Evolutionary conservation across 1,140 invertebrate species (phyloP).

Genomic region (Hylaeus volcanicus): DNA sequence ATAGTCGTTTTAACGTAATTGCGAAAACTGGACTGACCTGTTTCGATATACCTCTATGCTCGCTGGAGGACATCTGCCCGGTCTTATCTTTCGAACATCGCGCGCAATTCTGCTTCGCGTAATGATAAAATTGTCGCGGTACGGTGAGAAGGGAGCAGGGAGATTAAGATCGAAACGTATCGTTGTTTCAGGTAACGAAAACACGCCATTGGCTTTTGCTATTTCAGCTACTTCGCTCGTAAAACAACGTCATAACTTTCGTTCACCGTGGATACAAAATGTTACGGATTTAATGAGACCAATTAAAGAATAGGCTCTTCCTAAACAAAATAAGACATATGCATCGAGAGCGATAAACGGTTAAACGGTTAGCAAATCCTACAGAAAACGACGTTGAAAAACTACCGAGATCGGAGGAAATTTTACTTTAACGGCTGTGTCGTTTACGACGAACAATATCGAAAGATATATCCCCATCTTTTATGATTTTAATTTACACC

Average conservation of each 20-base stretch:
- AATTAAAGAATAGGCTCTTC: conserved; percentile 25
- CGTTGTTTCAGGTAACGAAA: conserved; percentile 10
- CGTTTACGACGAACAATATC: not conserved
- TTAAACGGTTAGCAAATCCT: too few species aligned
- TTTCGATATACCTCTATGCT: conserved; percentile 45
- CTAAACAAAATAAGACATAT: too few species aligned
- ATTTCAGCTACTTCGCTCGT: conserved; percentile 1
- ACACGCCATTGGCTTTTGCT: conserved; percentile 18
- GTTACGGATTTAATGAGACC: not conserved
- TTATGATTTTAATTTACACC: not conserved
- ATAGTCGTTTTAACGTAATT: conserved; percentile 48
- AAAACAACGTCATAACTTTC: not conserved
- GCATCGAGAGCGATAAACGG: too few species aligned
- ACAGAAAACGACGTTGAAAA: too few species aligned
- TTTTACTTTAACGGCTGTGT: too few species aligned
- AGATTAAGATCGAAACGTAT: conserved; percentile 30
- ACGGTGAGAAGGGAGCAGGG: not conserved
- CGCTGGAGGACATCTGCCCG: conserved; percentile 33
- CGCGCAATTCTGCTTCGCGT: conserved; percentile 14
- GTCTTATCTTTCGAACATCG: conserved; percentile 41
- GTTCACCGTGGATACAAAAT: not conserved
- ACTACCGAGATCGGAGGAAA: too few species aligned
- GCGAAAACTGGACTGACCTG: conserved; percentile 51
- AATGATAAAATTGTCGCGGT: conserved; percentile 44
- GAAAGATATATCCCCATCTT: not conserved